Conservation (phyloP, 2,888 invertebrate genomes). For the Dugesia japonica region DNA sequence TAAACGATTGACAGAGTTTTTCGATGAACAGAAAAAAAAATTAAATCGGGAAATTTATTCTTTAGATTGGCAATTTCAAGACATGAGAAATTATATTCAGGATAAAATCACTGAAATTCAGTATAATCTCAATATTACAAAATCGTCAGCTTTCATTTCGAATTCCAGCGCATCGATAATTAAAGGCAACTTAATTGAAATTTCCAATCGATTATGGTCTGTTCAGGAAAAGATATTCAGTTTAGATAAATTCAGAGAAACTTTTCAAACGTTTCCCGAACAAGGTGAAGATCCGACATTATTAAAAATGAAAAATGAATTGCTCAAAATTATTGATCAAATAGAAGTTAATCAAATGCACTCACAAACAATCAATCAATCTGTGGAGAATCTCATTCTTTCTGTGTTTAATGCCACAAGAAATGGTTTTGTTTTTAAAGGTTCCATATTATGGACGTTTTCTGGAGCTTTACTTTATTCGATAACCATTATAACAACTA, state of each 20-base stretch:
- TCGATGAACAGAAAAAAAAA: background rate
- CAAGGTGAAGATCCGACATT: background rate
- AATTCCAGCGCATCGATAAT: background rate
- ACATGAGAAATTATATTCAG: background rate
- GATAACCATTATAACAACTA: slow-evolving; percentile 34
- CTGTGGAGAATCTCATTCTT: slow-evolving; percentile 7
- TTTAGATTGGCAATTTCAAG: background rate
- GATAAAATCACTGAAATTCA: background rate
- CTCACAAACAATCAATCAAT: background rate
- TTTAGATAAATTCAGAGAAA: background rate
- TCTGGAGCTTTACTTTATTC: slow-evolving; percentile 26
- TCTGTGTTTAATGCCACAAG: slow-evolving; percentile 26
- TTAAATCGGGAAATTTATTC: background rate
- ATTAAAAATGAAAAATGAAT: background rate
- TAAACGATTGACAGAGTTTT: background rate
- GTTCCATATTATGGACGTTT: slow-evolving; percentile 29
- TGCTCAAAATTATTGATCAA: background rate
- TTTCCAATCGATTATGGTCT: background rate
- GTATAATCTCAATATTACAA: background rate
- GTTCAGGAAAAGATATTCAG: background rate
- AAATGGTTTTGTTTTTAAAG: slow-evolving; percentile 13
- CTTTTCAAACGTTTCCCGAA: background rate
- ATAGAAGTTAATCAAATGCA: background rate
- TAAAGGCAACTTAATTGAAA: background rate
- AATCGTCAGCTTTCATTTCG: background rate